Conservation (phyloP, 2,888 invertebrate species). For the Nomada lathburiana region DNA sequence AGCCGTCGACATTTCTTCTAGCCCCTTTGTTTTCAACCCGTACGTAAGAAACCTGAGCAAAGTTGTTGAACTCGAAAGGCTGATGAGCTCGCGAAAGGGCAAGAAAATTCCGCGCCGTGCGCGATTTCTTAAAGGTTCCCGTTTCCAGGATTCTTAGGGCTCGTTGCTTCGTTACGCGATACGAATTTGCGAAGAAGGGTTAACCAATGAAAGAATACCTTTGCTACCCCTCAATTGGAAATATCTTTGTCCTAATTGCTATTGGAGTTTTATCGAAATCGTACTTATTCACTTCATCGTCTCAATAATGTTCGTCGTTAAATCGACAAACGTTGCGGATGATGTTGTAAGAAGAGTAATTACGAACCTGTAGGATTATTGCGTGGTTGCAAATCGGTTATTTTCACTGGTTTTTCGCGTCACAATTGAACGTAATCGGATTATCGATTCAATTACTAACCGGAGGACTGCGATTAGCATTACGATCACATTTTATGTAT, state of each 20-base stretch:
- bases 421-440: slow-evolving; percentile 46
- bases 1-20: slow-evolving; percentile 53
- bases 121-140: slow-evolving; percentile 41
- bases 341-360: not conserved
- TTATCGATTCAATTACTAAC: slow-evolving; percentile 52
- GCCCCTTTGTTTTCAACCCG: slow-evolving; percentile 52
- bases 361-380: slow-evolving; percentile 5
- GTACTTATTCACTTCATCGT: not conserved
- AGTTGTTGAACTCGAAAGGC: slow-evolving; percentile 54
- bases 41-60: slow-evolving; percentile 51
- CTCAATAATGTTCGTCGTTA: not conserved
- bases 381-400: slow-evolving; percentile 1
- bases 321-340: not conserved
- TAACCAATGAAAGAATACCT: not conserved
- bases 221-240: too few species aligned
- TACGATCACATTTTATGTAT: slow-evolving; percentile 41
- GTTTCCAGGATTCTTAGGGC: slow-evolving; percentile 12
- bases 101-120: slow-evolving; percentile 42
- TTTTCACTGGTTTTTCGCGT: slow-evolving; percentile 33
- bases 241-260: too few species aligned
- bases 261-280: too few species aligned
- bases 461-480: slow-evolving; percentile 42
- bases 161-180: slow-evolving; percentile 28
- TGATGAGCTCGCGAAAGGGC: slow-evolving; percentile 42
- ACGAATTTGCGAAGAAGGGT: not conserved